Base-by-base conservation (phyloP, 2,797 vertebrate species). In the Sebastes vulpes region DNA sequence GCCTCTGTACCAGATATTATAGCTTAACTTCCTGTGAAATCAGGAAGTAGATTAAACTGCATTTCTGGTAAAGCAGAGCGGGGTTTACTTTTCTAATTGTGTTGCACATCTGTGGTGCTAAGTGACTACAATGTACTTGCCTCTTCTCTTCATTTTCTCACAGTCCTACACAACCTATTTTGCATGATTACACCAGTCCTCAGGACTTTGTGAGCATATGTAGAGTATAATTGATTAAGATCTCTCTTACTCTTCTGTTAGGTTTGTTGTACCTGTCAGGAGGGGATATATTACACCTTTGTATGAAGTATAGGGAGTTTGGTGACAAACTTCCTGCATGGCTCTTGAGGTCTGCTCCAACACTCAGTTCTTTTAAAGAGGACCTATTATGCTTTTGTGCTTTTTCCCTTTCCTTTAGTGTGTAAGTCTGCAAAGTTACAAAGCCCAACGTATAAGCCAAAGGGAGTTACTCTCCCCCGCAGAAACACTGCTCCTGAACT, bases 21-120 rank as follows among this genome's bases (percentile, higher is more conserved):
- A 14, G 3, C 28, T 54, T 9, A 11, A 56, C 14, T 81, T 90
- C 83, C 81, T 86, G 81, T 82, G 10, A 75, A 88, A 88, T 54
- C 67, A 87, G 89, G 91, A 93, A 93, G 77, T 84, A 29, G 9
- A 56, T 69, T 10, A 3, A 8, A 23, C 4, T 12, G 9, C 18
- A 29, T 65, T 28, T 75, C 20, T 72, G 5, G 7, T 76, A 2
- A 72, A 48, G 9, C 21, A 61, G 16, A 60, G n/a, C 9, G 35
- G 35, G 7, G 46, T 57, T 56, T 18, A 1, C 7, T 5, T 21
- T 52, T 81, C 46, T 86, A 67, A 75, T 75, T 50, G 5, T 65
- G 20, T 1, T 14, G 20, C 16, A 4, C 56, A 2, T 42, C 5
- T 61, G 35, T 4, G 8, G 5, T 28, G 16, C 35, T 21, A 38